Conservation (phyloP, 92 coral and sea anemone genomes). For the Phenganax marumi region DNA sequence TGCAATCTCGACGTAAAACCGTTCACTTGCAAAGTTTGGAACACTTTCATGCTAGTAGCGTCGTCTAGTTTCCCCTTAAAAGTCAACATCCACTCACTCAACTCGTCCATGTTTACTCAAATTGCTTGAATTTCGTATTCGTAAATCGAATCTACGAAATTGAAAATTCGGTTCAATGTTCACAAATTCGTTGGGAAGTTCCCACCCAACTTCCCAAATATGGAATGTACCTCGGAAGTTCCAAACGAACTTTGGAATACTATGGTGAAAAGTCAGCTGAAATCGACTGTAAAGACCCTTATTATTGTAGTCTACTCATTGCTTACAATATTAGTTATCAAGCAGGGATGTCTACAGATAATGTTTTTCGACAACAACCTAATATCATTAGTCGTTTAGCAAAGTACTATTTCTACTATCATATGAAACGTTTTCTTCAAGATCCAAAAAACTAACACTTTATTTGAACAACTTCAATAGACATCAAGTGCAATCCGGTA, state of each 20-base stretch:
- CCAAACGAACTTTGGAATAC: background rate
- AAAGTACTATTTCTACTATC: too few relatives aligned
- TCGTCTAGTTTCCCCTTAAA: constrained; percentile 7
- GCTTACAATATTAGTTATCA: too few relatives aligned
- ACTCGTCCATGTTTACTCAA: constrained; percentile 3
- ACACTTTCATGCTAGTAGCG: background rate
- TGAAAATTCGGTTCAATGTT: background rate
- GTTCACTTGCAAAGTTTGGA: constrained; percentile 4
- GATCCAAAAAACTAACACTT: too few relatives aligned
- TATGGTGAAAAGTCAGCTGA: constrained; percentile 12
- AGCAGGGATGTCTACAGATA: too few relatives aligned
- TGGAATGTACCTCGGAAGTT: constrained; percentile 6
- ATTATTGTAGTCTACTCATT: too few relatives aligned
- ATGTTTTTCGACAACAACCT: too few relatives aligned
- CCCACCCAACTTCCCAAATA: constrained; percentile 12
- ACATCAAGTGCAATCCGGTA: too few relatives aligned
- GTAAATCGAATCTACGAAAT: background rate
- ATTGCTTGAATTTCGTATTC: background rate
- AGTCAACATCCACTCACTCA: background rate
- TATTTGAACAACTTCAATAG: too few relatives aligned
- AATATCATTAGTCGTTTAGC: too few relatives aligned
- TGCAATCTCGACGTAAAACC: constrained; percentile 11
- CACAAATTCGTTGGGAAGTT: constrained; percentile 13
- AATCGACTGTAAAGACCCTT: background rate
- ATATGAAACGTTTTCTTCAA: too few relatives aligned